Percentiles rank a stretch among this genome's conserved stretches.
These are phyloP conservation scores for Tetragonula carbonaria DNA, from an alignment of 2,888 invertebrate species.

Conservation along the genomic window DNA sequence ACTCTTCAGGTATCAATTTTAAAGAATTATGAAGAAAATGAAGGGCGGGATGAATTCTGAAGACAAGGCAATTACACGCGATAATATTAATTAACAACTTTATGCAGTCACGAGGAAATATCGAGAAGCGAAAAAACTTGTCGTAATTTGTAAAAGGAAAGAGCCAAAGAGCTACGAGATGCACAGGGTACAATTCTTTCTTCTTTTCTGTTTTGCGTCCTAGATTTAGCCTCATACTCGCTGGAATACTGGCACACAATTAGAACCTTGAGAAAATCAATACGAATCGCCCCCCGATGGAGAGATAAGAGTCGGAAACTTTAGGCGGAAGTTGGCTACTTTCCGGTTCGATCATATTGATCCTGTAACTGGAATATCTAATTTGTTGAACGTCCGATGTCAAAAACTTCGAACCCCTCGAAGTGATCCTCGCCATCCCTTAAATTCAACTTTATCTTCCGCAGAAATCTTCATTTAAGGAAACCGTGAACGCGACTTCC, in stretches of 20 bases:
- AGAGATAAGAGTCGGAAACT: conserved; percentile 13
- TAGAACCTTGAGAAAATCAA: conserved; percentile 22
- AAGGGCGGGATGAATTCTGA: not conserved
- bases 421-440: not conserved
- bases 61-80: not conserved
- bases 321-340: conserved; percentile 8
- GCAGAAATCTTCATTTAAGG: not conserved
- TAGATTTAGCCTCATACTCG: not conserved
- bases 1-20: not conserved
- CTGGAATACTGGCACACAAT: conserved; percentile 15
- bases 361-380: conserved; percentile 17
- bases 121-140: not conserved
- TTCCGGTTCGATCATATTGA: conserved; percentile 7
- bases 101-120: not conserved
- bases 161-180: not conserved
- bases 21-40: not conserved
- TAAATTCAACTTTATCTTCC: not conserved
- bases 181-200: not conserved
- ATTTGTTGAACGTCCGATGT: conserved; percentile 8
- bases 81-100: not conserved
- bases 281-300: conserved; percentile 6
- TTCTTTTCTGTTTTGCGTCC: conserved; percentile 3
- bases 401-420: not conserved
- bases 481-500: not conserved
- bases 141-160: not conserved